These are phyloP conservation scores for Lithophane leautieri DNA, from an alignment of 2,888 invertebrate genomes.

Conservation along the genomic window DNA sequence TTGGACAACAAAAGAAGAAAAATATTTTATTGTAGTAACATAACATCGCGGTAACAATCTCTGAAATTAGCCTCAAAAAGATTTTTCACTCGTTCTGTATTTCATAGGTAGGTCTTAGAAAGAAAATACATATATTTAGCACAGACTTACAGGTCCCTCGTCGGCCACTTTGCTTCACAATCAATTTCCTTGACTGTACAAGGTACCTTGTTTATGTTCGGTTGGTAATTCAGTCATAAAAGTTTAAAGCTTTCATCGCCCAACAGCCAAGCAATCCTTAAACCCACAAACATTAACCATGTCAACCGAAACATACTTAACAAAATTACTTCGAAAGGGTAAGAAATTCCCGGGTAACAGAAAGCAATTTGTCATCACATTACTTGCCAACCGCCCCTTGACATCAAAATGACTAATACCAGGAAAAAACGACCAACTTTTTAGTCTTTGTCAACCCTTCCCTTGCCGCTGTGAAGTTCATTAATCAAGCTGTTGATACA, in stretches of 20 bases:
- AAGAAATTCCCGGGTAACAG: constrained; percentile 45
- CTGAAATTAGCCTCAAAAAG: background rate
- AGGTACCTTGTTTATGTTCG: background rate
- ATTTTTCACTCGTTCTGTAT: background rate
- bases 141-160: background rate
- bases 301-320: constrained; percentile 45
- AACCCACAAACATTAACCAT: constrained; percentile 22
- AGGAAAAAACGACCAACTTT: constrained; percentile 52
- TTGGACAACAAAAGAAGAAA: background rate
- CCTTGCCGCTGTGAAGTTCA: constrained; percentile 52
- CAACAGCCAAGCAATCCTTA: constrained; percentile 17
- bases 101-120: background rate
- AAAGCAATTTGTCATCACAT: constrained; percentile 57
- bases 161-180: background rate
- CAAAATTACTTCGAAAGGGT: constrained; percentile 47
- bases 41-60: background rate
- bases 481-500: constrained; percentile 68
- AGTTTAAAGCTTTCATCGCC: background rate
- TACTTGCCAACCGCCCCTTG: constrained; percentile 45
- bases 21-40: background rate
- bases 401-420: constrained; percentile 47
- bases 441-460: constrained; percentile 66
- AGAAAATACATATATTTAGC: background rate
- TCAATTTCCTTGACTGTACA: background rate
- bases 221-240: background rate